Conservation (phyloP, 2,888 invertebrate genomes). For the Lycocerus yunnanus region DNA sequence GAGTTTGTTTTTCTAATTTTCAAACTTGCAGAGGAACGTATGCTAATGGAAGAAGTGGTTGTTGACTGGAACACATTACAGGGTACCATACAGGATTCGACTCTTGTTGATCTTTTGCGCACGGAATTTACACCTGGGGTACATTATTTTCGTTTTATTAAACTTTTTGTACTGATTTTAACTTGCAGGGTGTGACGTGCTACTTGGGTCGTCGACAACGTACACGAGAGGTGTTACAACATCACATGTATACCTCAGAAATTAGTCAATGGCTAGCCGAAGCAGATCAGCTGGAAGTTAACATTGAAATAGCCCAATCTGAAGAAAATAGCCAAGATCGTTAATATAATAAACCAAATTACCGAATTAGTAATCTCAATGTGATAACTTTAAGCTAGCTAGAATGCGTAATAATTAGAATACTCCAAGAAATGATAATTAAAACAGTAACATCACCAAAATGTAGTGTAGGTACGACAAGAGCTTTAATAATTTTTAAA, state of each 20-base stretch:
- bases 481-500: not conserved
- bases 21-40: constrained; percentile 68
- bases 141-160: not conserved
- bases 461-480: not conserved
- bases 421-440: not conserved
- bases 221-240: constrained; percentile 75
- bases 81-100: constrained; percentile 60
- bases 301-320: constrained; percentile 13
- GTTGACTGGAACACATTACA: constrained; percentile 73
- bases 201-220: constrained; percentile 76
- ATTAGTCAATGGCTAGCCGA: constrained; percentile 76
- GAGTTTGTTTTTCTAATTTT: not conserved
- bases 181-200: constrained; percentile 61
- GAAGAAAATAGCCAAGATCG: not conserved
- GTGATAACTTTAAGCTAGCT: not conserved
- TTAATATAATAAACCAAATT: constrained; percentile 5
- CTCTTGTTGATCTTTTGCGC: constrained; percentile 58
- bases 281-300: constrained; percentile 24
- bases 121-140: constrained; percentile 58
- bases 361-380: not conserved
- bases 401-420: not conserved
- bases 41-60: constrained; percentile 75
- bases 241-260: constrained; percentile 76
- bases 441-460: not conserved
- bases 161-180: not conserved